phyloP scores from a whole-genome alignment of 2,888 invertebrate genomes.

The Erebia ligea region DNA sequence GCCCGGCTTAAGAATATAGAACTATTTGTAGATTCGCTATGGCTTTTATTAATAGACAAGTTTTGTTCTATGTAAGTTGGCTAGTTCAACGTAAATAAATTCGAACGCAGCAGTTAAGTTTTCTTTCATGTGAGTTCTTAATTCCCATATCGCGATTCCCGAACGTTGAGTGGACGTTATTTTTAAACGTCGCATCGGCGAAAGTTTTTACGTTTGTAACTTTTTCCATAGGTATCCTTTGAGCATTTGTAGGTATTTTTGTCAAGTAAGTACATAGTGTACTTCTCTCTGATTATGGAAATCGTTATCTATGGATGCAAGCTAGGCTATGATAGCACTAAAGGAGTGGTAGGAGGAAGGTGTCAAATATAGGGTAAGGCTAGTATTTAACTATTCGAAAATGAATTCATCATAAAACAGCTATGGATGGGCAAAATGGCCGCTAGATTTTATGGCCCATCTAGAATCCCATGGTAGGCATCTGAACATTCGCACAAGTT shows the following conservation, averaged over 20 bases:
- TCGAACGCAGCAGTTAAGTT: neutral
- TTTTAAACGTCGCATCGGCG: neutral
- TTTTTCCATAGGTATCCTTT: neutral
- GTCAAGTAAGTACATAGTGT: too few relatives aligned
- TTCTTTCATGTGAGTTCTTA: neutral
- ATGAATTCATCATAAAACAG: too few relatives aligned
- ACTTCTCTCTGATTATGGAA: too few relatives aligned
- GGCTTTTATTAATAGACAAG: neutral
- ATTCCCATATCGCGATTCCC: neutral
- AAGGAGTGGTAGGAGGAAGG: too few relatives aligned
- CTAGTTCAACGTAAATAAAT: neutral
- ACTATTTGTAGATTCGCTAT: conserved; percentile 9
- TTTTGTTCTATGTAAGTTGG: neutral
- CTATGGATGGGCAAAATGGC: too few relatives aligned
- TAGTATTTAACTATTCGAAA: too few relatives aligned
- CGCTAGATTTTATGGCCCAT: too few relatives aligned
- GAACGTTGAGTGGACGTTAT: neutral
- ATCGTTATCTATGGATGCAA: too few relatives aligned
- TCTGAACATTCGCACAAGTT: too few relatives aligned
- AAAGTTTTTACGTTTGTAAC: neutral
- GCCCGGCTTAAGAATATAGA: neutral
- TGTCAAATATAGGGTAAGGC: too few relatives aligned
- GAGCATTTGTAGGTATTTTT: neutral
- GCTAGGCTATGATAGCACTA: too few relatives aligned
- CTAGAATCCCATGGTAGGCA: too few relatives aligned